Percentiles rank a stretch among this genome's conserved stretches.
Evolutionary conservation across 1,140 invertebrate species (phyloP).

Genomic region (Drosophila cardini): DNA sequence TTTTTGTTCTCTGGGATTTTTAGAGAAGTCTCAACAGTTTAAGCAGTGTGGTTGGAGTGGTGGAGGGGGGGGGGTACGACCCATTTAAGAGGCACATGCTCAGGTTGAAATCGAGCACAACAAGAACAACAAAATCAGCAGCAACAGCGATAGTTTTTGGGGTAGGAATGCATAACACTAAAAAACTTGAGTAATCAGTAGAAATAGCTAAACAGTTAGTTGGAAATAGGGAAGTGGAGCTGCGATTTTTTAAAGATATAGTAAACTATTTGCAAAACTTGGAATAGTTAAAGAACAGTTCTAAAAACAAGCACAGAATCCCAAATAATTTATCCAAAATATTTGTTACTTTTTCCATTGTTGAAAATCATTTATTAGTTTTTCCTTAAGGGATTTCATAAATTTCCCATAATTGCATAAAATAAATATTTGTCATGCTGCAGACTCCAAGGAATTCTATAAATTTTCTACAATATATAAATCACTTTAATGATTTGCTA

Average conservation of each 20-base stretch:
- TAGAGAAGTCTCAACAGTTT: constrained; percentile 4
- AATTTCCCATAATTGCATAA: not conserved
- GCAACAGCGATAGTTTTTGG: constrained; percentile 38
- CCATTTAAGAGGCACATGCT: constrained; percentile 64
- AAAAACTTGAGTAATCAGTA: constrained; percentile 49
- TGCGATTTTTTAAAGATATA: not conserved
- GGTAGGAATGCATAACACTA: constrained; percentile 27
- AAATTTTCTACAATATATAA: not conserved
- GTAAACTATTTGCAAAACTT: not conserved
- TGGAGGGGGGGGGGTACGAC: constrained; percentile 51
- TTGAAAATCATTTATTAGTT: not conserved
- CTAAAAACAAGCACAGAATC: too few species aligned
- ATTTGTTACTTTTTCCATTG: not conserved
- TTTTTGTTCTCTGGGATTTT: not conserved
- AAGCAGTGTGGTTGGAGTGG: constrained; percentile 1
- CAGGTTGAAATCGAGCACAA: constrained; percentile 65
- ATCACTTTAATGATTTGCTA: constrained; percentile 1
- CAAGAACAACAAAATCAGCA: constrained; percentile 4
- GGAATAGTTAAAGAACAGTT: too few species aligned
- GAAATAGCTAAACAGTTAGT: not conserved
- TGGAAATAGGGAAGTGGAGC: not conserved
- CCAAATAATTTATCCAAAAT: too few species aligned
- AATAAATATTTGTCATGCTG: not conserved
- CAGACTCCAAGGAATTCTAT: not conserved
- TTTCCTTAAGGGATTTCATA: not conserved